Evolutionary conservation across 1,140 invertebrate species (phyloP).

Genomic region (Chymomyza costata): DNA sequence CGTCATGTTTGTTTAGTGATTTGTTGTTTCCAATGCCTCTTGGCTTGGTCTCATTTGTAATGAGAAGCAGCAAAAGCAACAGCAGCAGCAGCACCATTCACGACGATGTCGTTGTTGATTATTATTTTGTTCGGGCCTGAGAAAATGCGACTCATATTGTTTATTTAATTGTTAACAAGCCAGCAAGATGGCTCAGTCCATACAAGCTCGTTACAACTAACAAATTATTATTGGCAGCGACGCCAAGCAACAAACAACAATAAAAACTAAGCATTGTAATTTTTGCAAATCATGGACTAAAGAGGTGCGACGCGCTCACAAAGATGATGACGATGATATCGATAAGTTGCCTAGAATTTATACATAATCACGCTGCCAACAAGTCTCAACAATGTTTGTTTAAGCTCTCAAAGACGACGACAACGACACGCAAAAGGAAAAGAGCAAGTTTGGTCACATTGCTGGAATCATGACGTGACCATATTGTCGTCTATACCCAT

Average conservation of each 20-base stretch:
- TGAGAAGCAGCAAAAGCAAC: too few species aligned
- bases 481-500: slow-evolving; percentile 25
- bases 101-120: slow-evolving; percentile 1
- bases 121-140: neutral
- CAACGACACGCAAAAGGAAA: slow-evolving; percentile 7
- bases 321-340: neutral
- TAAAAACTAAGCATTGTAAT: slow-evolving; percentile 4
- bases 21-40: slow-evolving; percentile 58
- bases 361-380: slow-evolving; percentile 69
- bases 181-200: slow-evolving; percentile 38
- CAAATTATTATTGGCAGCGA: slow-evolving; percentile 52
- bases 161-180: slow-evolving; percentile 73
- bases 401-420: slow-evolving; percentile 39
- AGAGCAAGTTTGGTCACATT: slow-evolving; percentile 9
- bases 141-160: slow-evolving; percentile 62
- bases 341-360: slow-evolving; percentile 40
- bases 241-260: too few species aligned
- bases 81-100: neutral
- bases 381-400: slow-evolving; percentile 67
- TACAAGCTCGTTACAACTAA: slow-evolving; percentile 62
- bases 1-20: slow-evolving; percentile 63
- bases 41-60: too few species aligned
- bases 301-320: neutral
- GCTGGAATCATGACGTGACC: slow-evolving; percentile 19
- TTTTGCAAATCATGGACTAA: slow-evolving; percentile 46